Percentiles rank a stretch among this genome's conserved stretches.
Conservation (phyloP, 2,113 vertebrate genomes). For the Ictidomys tridecemlineatus region DNA sequence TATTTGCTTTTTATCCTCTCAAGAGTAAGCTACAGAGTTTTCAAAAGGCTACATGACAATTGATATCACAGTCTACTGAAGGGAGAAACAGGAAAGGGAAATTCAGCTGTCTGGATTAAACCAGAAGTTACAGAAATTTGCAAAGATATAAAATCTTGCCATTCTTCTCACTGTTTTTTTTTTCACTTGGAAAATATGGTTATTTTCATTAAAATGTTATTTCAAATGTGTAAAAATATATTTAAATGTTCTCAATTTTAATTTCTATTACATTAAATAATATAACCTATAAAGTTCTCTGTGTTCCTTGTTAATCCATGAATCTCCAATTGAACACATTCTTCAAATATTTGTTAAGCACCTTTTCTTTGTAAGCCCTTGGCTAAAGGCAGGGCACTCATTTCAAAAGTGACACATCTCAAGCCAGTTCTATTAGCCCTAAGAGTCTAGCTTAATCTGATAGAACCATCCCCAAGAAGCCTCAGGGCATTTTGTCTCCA, state of each 20-base stretch:
- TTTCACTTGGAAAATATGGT: neutral
- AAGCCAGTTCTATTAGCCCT: neutral
- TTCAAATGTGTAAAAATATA: neutral
- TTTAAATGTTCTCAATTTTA: neutral
- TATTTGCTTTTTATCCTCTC: neutral
- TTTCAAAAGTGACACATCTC: neutral
- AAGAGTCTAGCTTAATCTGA: neutral
- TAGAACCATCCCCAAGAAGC: neutral
- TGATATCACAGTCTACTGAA: neutral
- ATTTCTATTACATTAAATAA: neutral
- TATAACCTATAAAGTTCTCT: neutral
- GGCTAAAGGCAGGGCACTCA: neutral
- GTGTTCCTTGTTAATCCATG: neutral
- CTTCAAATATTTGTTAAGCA: neutral
- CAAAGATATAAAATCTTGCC: neutral
- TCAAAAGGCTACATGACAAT: neutral
- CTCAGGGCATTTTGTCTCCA: neutral
- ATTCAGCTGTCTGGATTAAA: neutral
- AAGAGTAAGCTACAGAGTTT: neutral
- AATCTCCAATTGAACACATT: neutral
- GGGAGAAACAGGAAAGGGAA: neutral
- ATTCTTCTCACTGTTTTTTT: neutral
- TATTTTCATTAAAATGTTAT: constrained; percentile 13
- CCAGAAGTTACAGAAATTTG: neutral
- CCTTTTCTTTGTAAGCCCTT: neutral